These are phyloP conservation scores for Staurois parvus DNA, from an alignment of 2,797 vertebrate species.

Conservation along the genomic window DNA sequence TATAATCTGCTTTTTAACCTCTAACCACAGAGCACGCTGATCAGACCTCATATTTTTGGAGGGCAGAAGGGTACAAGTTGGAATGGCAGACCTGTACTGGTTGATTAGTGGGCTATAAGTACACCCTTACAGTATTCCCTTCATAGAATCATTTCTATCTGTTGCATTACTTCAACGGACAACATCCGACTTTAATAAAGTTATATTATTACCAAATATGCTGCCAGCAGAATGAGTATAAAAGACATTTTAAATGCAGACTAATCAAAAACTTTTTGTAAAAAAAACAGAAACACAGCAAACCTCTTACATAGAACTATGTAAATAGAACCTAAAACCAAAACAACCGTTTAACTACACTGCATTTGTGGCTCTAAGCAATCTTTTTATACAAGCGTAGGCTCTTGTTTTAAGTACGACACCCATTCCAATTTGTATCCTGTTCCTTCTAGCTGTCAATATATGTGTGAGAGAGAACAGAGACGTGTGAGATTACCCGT, in stretches of 20 bases:
- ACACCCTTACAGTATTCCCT: slow-evolving; percentile 51
- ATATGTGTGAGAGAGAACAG: slow-evolving; percentile 82
- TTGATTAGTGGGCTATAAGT: slow-evolving; percentile 65
- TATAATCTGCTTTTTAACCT: slow-evolving; percentile 92
- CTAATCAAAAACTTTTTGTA: slow-evolving; percentile 62
- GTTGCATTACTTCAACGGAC: slow-evolving; percentile 32
- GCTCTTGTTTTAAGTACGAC: slow-evolving; percentile 78
- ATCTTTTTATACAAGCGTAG: slow-evolving; percentile 72
- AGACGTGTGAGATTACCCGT: slow-evolving; percentile 78
- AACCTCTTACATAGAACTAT: slow-evolving; percentile 48
- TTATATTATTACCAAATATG: slow-evolving; percentile 54
- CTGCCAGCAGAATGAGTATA: slow-evolving; percentile 48
- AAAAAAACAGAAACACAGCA: slow-evolving; percentile 33
- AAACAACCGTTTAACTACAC: slow-evolving; percentile 66
- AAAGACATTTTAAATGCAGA: slow-evolving; percentile 65
- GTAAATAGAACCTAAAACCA: slow-evolving; percentile 72
- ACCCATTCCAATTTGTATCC: slow-evolving; percentile 90
- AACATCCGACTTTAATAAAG: slow-evolving; percentile 18
- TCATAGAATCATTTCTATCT: slow-evolving; percentile 15
- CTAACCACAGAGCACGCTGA: slow-evolving; percentile 90
- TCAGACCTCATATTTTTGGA: slow-evolving; percentile 87
- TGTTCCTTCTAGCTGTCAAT: slow-evolving; percentile 88
- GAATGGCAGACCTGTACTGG: slow-evolving; percentile 78
- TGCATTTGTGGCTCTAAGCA: slow-evolving; percentile 70
- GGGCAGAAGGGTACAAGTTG: slow-evolving; percentile 84